These are phyloP conservation scores for Cataglyphis rosenhaueri DNA, from an alignment of 2,888 invertebrate species.

Conservation along the genomic window DNA sequence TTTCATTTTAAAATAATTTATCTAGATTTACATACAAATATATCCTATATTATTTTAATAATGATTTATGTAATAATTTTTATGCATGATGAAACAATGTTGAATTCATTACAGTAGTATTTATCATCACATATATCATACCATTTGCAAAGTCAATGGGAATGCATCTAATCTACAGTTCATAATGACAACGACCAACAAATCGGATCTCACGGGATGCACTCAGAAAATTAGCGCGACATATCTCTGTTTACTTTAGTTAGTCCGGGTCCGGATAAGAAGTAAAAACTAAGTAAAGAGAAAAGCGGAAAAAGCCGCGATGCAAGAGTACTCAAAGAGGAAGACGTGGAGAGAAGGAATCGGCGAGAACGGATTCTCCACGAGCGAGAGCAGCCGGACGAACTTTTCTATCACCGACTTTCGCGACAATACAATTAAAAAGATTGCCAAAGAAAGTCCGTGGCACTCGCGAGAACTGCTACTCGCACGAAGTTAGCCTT, in stretches of 20 bases:
- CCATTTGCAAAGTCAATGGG: not conserved
- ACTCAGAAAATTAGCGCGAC: constrained; percentile 74
- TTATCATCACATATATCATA: not conserved
- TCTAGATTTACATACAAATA: not conserved
- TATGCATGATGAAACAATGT: not conserved
- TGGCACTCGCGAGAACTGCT: constrained; percentile 56
- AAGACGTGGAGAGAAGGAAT: constrained; percentile 37
- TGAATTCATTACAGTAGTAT: not conserved
- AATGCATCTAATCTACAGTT: constrained; percentile 47
- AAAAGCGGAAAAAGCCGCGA: constrained; percentile 11
- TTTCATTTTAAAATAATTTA: not conserved
- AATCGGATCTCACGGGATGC: constrained; percentile 67
- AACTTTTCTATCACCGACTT: constrained; percentile 82
- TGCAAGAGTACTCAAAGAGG: constrained; percentile 4
- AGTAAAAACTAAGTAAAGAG: constrained; percentile 72
- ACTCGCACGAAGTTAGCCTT: constrained; percentile 68
- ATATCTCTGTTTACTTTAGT: constrained; percentile 61
- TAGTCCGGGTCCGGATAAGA: constrained; percentile 56
- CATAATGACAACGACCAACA: constrained; percentile 64
- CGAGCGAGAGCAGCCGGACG: constrained; percentile 55
- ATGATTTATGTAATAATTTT: not conserved
- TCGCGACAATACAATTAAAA: constrained; percentile 83
- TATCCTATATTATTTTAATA: not conserved
- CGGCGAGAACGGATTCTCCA: constrained; percentile 38
- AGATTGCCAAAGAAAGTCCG: constrained; percentile 81